These are phyloP conservation scores for Scomber japonicus DNA, from an alignment of 2,113 vertebrate genomes.

Conservation along the genomic window DNA sequence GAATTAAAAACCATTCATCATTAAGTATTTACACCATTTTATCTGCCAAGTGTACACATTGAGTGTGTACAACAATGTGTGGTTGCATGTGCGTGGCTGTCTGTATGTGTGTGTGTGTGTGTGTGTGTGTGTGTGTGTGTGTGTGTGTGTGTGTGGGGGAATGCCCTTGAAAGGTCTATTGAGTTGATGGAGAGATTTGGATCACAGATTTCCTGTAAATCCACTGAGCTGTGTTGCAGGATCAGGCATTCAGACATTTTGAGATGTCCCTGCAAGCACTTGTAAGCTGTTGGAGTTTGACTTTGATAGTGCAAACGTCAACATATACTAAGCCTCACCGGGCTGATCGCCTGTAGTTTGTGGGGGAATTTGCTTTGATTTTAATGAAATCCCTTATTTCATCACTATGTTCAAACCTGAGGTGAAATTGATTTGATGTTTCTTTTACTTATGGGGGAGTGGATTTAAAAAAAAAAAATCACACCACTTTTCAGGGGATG, in stretches of 20 bases:
- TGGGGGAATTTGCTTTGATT: slow-evolving; percentile 36
- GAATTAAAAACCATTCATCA: background rate
- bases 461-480: slow-evolving; percentile 25
- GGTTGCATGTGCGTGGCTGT: background rate
- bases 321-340: slow-evolving; percentile 49
- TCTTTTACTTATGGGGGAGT: slow-evolving; percentile 4
- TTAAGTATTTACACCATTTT: slow-evolving; percentile 9
- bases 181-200: slow-evolving; percentile 55
- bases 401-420: slow-evolving; percentile 40
- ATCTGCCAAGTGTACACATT: background rate
- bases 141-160: too few species aligned
- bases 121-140: background rate
- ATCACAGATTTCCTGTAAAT: slow-evolving; percentile 68
- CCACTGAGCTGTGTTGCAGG: slow-evolving; percentile 44
- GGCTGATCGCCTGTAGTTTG: slow-evolving; percentile 40
- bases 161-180: slow-evolving; percentile 65
- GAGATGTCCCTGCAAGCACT: slow-evolving; percentile 45
- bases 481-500: background rate
- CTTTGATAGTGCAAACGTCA: slow-evolving; percentile 68
- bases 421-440: slow-evolving; percentile 40
- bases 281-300: slow-evolving; percentile 44
- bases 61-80: background rate
- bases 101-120: background rate
- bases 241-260: slow-evolving; percentile 66
- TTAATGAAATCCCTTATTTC: slow-evolving; percentile 55